Evolutionary conservation across 2,888 invertebrate genomes (phyloP), one percentile per base, ranked within the genome.

Genomic region (Tipula confusa): DNA sequence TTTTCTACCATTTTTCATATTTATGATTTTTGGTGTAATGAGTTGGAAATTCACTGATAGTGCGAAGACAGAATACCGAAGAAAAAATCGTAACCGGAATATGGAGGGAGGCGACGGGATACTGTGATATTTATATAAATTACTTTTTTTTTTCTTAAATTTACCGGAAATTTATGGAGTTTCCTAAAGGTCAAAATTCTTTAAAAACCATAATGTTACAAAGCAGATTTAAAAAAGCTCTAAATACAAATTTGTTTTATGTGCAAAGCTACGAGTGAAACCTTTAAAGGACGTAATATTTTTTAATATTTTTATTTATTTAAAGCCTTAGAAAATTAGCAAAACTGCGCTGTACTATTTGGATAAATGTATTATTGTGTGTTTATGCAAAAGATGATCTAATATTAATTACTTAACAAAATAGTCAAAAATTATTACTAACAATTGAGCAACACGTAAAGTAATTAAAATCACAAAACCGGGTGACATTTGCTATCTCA

Each of bases 11-110:
- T 64, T 64, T 64, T 64, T 64, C 64, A 64, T 43, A 43, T 43
- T 43, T 43, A 43, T 64, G 24, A 64, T 64, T 64, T 64, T 64
- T 64, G 64, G 64, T 64, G 64, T 64, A 64, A 64, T 64, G 64
- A 64, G 64, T 64, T 64, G 64, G 64, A 64, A 64, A 64, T 64
- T 24, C 64, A 64, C 64, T 64, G 64, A 64, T 64, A 64, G 64
- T 64, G n/a, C n/a, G 64, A 64, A 24, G 24, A 11, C 64, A 24
- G 11, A 64, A 64, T 64, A 64, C 6, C 1, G 11, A 33, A 33
- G 11, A 64, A 24, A 0, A 43, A 15, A 43, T 43, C 15, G 15
- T 43, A n/a, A n/a, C n/a, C n/a, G 43, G 1, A 43, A 43, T 43
- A 15, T 15, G n/a, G 43, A 1, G 3, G 43, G 7, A 15, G 7